phyloP scores from a whole-genome alignment of 2,113 vertebrate species.

The Melanerpes formicivorus region DNA sequence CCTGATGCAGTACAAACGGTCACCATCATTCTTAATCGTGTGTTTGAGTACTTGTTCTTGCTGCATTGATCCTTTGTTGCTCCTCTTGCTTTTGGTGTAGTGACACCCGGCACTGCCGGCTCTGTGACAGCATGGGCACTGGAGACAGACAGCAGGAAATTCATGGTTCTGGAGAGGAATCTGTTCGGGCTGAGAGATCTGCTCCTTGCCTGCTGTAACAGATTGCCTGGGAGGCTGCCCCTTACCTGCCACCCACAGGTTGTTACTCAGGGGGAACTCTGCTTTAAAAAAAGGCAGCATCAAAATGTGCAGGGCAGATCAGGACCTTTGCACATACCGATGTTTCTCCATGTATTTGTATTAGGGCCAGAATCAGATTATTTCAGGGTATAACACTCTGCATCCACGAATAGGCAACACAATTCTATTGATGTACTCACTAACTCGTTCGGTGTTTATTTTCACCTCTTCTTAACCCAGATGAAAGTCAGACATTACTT shows the following conservation, averaged over 20 bases:
- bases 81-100: not conserved
- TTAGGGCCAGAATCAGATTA: constrained; percentile 6
- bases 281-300: not conserved
- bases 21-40: rapidly evolving
- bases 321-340: not conserved
- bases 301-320: not conserved
- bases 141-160: not conserved
- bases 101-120: not conserved
- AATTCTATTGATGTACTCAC: not conserved
- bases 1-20: not conserved
- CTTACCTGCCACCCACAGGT: not conserved
- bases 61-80: rapidly evolving
- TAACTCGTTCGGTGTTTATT: not conserved
- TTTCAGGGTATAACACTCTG: not conserved
- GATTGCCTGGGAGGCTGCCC: not conserved
- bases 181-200: constrained; percentile 3
- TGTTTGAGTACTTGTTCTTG: not conserved
- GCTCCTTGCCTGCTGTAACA: not conserved
- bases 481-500: not conserved
- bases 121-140: rapidly evolving
- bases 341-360: not conserved
- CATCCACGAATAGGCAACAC: not conserved
- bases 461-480: not conserved
- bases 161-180: not conserved
- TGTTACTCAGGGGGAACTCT: not conserved